Evolutionary conservation across 2,797 vertebrate genomes (phyloP).

Genomic region (Todus mexicanus): DNA sequence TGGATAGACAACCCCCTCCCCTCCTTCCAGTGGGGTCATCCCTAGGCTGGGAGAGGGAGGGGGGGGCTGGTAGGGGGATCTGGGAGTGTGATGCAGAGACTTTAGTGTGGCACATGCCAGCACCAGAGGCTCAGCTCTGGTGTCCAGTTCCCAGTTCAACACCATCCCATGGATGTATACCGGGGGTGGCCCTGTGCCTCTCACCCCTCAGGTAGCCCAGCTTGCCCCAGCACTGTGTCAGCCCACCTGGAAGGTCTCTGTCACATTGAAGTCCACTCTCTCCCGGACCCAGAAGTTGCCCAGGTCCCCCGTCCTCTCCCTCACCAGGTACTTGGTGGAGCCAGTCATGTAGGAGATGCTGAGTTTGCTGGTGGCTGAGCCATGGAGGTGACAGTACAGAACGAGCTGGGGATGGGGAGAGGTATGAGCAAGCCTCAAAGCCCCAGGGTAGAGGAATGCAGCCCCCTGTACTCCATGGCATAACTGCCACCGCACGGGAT

Average conservation of each 20-base stretch:
- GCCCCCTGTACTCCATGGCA: too few species aligned
- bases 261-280: constrained; percentile 75
- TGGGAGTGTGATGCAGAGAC: background rate
- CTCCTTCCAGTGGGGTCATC: background rate
- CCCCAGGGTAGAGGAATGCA: background rate
- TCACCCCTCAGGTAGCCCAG: fast-evolving
- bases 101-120: background rate
- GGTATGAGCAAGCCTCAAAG: background rate
- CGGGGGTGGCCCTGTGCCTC: background rate
- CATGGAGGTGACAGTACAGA: constrained; percentile 88
- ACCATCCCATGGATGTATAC: background rate
- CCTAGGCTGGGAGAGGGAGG: background rate
- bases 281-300: constrained; percentile 88
- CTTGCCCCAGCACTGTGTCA: background rate
- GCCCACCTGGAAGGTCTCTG: constrained; percentile 77
- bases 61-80: background rate
- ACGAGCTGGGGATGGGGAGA: constrained; percentile 73
- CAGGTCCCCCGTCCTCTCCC: constrained; percentile 77
- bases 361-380: constrained; percentile 74
- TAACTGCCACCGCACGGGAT: fast-evolving
- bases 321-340: constrained; percentile 34
- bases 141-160: background rate
- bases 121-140: background rate
- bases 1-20: too few species aligned
- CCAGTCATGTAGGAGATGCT: constrained; percentile 18